Percentiles rank a stretch among this genome's conserved stretches.
Evolutionary conservation across 2,888 invertebrate genomes (phyloP).

Genomic region (Autographa pulchrina): DNA sequence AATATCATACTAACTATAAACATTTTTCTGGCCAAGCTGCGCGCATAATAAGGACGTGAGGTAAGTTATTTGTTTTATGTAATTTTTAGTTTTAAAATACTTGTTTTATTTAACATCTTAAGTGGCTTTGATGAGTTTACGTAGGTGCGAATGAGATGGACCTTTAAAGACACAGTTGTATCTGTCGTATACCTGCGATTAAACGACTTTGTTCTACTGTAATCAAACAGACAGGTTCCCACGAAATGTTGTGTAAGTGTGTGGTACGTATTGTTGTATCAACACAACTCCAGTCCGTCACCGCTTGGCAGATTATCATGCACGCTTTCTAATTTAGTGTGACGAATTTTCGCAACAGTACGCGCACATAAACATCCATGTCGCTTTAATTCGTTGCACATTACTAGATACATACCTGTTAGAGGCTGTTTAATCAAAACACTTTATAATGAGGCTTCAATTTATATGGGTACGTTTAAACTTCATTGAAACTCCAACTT

Average conservation of each 20-base stretch:
- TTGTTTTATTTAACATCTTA: constrained; percentile 24
- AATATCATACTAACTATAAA: background rate
- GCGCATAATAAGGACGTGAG: constrained; percentile 31
- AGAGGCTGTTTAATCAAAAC: constrained; percentile 35
- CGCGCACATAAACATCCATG: constrained; percentile 65
- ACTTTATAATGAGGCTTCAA: constrained; percentile 6
- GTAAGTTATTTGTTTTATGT: constrained; percentile 56
- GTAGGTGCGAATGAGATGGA: background rate
- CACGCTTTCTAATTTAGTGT: constrained; percentile 86
- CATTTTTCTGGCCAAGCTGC: constrained; percentile 18
- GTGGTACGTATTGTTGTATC: constrained; percentile 49
- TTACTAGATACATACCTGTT: constrained; percentile 46
- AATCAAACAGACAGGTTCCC: constrained; percentile 34
- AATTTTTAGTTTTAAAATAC: constrained; percentile 31
- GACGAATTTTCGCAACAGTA: constrained; percentile 80
- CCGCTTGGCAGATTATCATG: constrained; percentile 66
- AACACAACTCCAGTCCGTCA: constrained; percentile 57
- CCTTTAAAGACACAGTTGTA: background rate
- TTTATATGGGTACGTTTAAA: background rate
- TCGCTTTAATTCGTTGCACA: constrained; percentile 66
- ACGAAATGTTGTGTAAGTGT: constrained; percentile 52
- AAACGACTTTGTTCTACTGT: constrained; percentile 19
- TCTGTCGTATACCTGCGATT: constrained; percentile 7
- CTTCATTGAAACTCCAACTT: background rate
- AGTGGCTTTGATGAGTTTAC: background rate